Conservation (phyloP, 2,797 vertebrate genomes). For the Paramormyrops hopkinsi region DNA sequence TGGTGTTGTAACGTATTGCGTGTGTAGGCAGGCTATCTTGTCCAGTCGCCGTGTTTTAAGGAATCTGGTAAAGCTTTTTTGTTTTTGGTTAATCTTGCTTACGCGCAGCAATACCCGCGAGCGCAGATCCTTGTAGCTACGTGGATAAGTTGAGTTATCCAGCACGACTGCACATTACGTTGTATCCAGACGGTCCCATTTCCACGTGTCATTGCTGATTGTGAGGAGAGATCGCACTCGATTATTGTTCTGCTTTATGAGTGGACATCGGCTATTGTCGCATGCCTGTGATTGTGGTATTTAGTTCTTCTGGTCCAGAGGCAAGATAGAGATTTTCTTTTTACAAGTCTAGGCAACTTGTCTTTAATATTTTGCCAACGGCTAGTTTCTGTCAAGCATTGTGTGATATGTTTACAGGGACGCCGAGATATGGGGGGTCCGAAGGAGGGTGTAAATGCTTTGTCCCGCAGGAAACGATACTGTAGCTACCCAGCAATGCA, state of each 20-base stretch:
- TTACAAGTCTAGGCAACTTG: background rate
- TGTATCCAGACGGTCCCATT: background rate
- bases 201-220: conserved; percentile 14
- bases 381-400: background rate
- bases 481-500: background rate
- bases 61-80: background rate
- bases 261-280: background rate
- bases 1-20: background rate
- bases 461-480: background rate
- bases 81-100: background rate
- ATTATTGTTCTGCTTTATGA: background rate
- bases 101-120: background rate
- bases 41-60: background rate
- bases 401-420: background rate
- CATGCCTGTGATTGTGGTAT: background rate
- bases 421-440: background rate
- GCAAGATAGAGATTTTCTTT: background rate
- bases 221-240: background rate
- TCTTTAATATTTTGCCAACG: background rate
- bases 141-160: background rate
- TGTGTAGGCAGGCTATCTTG: background rate
- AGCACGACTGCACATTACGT: background rate
- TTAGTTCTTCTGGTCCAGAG: background rate
- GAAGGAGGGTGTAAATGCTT: background rate
- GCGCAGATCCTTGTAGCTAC: background rate